These are phyloP conservation scores for Oncopodura yosiiana DNA, from an alignment of 1,140 invertebrate species.

Conservation along the genomic window DNA sequence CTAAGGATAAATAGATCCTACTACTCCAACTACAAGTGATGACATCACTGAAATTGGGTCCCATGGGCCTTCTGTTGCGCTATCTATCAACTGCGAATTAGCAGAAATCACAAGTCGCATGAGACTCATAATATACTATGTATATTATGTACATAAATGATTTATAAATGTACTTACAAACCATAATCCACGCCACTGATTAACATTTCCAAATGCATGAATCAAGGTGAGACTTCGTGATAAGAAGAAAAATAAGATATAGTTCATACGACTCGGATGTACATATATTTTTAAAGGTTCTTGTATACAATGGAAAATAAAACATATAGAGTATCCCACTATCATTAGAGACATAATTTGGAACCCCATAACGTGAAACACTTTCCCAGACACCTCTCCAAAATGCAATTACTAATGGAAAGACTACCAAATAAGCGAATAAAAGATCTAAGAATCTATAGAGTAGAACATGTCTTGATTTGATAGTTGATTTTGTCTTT, in stretches of 20 bases:
- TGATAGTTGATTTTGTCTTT: too few relatives aligned
- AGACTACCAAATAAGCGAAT: constrained; percentile 15
- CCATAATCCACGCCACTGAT: constrained; percentile 35
- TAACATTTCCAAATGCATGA: constrained; percentile 30
- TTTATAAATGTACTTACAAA: too few relatives aligned
- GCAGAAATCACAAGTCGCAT: too few relatives aligned
- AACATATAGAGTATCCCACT: constrained; percentile 35
- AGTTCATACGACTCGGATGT: constrained; percentile 17
- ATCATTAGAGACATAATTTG: constrained; percentile 32
- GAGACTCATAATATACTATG: too few relatives aligned
- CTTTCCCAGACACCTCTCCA: constrained; percentile 40
- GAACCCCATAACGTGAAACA: constrained; percentile 37
- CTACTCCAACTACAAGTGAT: constrained; percentile 25
- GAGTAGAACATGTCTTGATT: too few relatives aligned
- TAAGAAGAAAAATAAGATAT: constrained; percentile 25
- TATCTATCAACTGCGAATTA: too few relatives aligned
- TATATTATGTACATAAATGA: too few relatives aligned
- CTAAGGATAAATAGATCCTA: constrained; percentile 33
- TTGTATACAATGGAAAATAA: constrained; percentile 27
- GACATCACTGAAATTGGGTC: constrained; percentile 7
- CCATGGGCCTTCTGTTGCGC: constrained; percentile 28
- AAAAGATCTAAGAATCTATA: constrained; percentile 25
- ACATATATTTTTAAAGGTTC: constrained; percentile 19
- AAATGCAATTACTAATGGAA: constrained; percentile 28
- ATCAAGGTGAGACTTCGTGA: constrained; percentile 24